Evolutionary conservation across 2,797 vertebrate species (phyloP).

Genomic region (Oophaga sylvatica): DNA sequence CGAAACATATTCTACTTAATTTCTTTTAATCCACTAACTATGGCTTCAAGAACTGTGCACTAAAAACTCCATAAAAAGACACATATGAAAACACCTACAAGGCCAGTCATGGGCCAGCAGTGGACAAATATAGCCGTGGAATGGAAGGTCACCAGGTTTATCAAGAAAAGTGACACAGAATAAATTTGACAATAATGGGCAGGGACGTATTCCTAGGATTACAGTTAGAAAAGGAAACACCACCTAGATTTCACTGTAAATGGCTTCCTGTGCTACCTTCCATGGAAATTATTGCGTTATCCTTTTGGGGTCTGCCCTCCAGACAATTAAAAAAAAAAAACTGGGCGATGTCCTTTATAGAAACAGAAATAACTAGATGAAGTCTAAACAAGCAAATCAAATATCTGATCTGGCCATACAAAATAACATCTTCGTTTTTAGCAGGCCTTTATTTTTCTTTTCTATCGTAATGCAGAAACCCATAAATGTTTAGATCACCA

Average conservation of each 20-base stretch:
- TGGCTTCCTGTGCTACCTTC: conserved; percentile 22
- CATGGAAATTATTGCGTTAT: conserved; percentile 13
- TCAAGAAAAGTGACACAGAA: conserved; percentile 1
- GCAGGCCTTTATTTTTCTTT: neutral
- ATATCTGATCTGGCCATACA: neutral
- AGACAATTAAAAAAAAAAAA: neutral
- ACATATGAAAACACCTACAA: too few relatives aligned
- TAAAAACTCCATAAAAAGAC: too few relatives aligned
- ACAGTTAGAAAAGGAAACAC: conserved; percentile 34
- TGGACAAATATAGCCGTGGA: neutral
- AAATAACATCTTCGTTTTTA: neutral
- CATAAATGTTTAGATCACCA: neutral
- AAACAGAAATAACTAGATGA: neutral
- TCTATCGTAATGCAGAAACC: neutral
- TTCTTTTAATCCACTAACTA: too few relatives aligned
- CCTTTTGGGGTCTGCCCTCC: neutral
- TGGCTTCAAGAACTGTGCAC: too few relatives aligned
- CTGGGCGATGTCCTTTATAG: neutral
- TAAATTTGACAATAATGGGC: conserved; percentile 40
- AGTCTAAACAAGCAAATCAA: neutral
- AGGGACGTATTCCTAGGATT: conserved; percentile 19
- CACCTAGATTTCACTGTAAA: conserved; percentile 15
- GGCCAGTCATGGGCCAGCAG: too few relatives aligned
- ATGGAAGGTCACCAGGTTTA: neutral
- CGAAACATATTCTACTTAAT: too few relatives aligned